Evolutionary conservation across 2,797 vertebrate species (phyloP).

Genomic region (Sardinella longiceps): DNA sequence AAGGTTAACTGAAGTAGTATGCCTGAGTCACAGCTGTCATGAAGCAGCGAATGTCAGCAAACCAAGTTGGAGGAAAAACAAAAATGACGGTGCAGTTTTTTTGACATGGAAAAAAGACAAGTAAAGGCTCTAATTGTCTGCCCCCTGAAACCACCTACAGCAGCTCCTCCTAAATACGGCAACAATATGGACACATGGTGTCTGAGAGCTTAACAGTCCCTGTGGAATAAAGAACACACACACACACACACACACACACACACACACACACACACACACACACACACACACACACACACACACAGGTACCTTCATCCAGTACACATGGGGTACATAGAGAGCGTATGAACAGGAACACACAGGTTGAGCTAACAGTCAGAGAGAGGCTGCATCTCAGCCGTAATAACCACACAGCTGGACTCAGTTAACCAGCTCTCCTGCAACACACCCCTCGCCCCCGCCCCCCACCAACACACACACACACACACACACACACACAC

Average conservation of each 20-base stretch:
- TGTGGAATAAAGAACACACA: background rate
- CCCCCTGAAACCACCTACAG: constrained; percentile 33
- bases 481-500: background rate
- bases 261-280: constrained; percentile 1
- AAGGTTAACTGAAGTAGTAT: background rate
- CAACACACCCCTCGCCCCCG: constrained; percentile 9
- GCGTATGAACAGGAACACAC: background rate
- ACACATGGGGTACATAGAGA: background rate
- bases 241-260: background rate
- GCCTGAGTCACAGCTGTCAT: background rate
- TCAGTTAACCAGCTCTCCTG: constrained; percentile 40
- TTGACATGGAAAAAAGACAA: constrained; percentile 30
- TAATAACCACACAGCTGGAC: constrained; percentile 52
- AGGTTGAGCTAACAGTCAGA: constrained; percentile 15
- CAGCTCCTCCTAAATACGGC: constrained; percentile 46
- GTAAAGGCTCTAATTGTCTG: constrained; percentile 16
- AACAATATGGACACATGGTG: background rate
- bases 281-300: background rate
- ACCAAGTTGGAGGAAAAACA: background rate
- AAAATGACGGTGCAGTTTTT: constrained; percentile 25
- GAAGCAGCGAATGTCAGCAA: background rate
- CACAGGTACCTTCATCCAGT: background rate
- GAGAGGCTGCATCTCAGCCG: constrained; percentile 32
- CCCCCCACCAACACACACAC: constrained; percentile 14
- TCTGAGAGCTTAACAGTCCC: background rate